Evolutionary conservation across 1,140 invertebrate genomes (phyloP).

Genomic region (Antheraea pernyi): DNA sequence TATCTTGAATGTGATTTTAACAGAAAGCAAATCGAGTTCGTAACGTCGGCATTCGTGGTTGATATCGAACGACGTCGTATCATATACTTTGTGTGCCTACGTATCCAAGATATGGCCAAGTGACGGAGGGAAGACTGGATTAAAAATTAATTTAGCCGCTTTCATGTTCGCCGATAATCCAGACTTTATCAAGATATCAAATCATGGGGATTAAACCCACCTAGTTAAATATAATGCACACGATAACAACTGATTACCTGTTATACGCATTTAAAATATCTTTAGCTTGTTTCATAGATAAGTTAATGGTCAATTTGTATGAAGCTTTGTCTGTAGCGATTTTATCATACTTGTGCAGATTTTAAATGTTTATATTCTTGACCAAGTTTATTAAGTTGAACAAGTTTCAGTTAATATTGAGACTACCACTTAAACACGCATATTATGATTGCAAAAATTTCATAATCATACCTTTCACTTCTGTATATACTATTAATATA

Average conservation of each 20-base stretch:
- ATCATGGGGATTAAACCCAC: slow-evolving; percentile 65
- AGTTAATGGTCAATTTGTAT: slow-evolving; percentile 5
- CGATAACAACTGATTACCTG: slow-evolving; percentile 64
- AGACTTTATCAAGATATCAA: slow-evolving; percentile 71
- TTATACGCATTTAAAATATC: slow-evolving; percentile 27
- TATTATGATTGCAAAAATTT: no score
- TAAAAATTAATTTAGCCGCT: slow-evolving; percentile 75
- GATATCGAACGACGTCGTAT: slow-evolving; percentile 29
- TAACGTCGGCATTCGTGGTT: slow-evolving; percentile 9
- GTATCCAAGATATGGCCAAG: slow-evolving; percentile 53
- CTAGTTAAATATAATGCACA: slow-evolving; percentile 65
- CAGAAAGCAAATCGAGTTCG: background rate
- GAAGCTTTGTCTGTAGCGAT: background rate
- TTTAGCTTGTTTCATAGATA: slow-evolving; percentile 12
- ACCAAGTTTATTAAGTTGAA: background rate
- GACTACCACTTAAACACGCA: no score
- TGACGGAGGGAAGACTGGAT: slow-evolving; percentile 63
- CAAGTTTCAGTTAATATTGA: no score
- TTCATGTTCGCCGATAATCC: slow-evolving; percentile 76
- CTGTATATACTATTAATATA: no score
- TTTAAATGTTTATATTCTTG: background rate
- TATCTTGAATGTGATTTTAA: background rate
- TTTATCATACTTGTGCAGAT: background rate
- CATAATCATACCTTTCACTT: no score
- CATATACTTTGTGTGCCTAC: slow-evolving; percentile 41